phyloP scores from a whole-genome alignment of 2,888 invertebrate species.

The Anticlea derivata region DNA sequence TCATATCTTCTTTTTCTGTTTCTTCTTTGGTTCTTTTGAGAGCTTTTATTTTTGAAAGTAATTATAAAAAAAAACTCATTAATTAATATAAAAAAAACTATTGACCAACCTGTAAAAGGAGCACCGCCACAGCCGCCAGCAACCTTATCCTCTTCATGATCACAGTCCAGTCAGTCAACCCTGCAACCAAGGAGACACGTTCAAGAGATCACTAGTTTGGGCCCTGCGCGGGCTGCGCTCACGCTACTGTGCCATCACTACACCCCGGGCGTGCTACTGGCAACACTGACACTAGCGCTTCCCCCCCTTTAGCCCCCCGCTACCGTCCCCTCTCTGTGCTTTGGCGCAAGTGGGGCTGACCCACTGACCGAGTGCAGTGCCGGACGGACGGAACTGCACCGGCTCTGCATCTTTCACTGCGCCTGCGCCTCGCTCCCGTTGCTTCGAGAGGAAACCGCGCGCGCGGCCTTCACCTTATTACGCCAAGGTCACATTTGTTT shows the following conservation, averaged over 20 bases:
- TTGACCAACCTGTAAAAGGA: slow-evolving; percentile 73
- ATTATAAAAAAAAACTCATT: not conserved
- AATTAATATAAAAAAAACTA: slow-evolving; percentile 18
- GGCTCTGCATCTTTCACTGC: slow-evolving; percentile 62
- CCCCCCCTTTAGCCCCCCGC: slow-evolving; percentile 24
- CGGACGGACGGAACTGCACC: slow-evolving; percentile 75
- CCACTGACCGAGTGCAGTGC: slow-evolving; percentile 78
- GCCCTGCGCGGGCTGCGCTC: slow-evolving; percentile 53
- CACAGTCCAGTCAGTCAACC: slow-evolving; percentile 70
- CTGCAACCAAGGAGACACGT: slow-evolving; percentile 77
- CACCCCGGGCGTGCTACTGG: slow-evolving; percentile 42
- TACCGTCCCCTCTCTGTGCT: slow-evolving; percentile 29
- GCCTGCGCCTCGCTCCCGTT: slow-evolving; percentile 67
- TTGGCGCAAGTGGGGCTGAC: slow-evolving; percentile 63
- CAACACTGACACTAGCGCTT: slow-evolving; percentile 34
- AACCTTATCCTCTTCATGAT: slow-evolving; percentile 81
- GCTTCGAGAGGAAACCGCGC: slow-evolving; percentile 67
- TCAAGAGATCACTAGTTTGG: slow-evolving; percentile 61
- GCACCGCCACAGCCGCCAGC: slow-evolving; percentile 73
- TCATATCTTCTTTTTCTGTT: too few species aligned
- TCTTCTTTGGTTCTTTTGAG: too few species aligned
- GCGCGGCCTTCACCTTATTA: slow-evolving; percentile 74
- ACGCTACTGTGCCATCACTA: slow-evolving; percentile 50
- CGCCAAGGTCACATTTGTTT: slow-evolving; percentile 66
- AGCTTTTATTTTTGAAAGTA: not conserved